A percentile compares a stretch with the other conserved stretches of the same genome.
phyloP scores from a whole-genome alignment of 2,888 invertebrate species.

The Lasioglossum lativentre region DNA sequence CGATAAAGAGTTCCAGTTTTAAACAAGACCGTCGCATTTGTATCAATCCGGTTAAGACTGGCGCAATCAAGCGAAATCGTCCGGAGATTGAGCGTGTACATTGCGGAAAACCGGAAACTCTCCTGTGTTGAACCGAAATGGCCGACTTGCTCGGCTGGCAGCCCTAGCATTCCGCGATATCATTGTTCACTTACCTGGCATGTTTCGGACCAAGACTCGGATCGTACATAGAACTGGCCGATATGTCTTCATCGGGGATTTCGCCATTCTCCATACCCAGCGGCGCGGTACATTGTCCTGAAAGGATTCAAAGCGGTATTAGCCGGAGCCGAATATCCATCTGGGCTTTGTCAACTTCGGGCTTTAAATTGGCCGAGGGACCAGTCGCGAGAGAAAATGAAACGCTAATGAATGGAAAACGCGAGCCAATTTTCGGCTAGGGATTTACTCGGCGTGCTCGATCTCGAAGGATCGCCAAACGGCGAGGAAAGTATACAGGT shows the following conservation, averaged over 20 bases:
- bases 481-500: too few species aligned
- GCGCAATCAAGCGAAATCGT: conserved; percentile 17
- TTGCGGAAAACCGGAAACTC: conserved; percentile 38
- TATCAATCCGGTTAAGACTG: conserved; percentile 6
- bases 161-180: conserved; percentile 63
- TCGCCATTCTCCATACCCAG: conserved; percentile 83
- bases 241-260: conserved; percentile 83
- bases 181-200: conserved; percentile 81
- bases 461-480: not conserved
- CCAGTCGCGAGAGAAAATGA: conserved; percentile 20
- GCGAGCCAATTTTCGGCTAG: conserved; percentile 16
- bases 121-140: conserved; percentile 50
- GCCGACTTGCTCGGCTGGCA: conserved; percentile 41
- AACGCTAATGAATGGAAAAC: conserved; percentile 32
- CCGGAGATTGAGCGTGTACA: not conserved
- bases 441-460: not conserved
- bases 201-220: conserved; percentile 82
- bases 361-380: conserved; percentile 18
- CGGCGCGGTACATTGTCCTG: conserved; percentile 81
- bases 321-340: conserved; percentile 63
- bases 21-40: conserved; percentile 8
- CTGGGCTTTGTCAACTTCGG: conserved; percentile 44
- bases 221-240: conserved; percentile 83
- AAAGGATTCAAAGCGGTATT: conserved; percentile 74
- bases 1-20: not conserved